Evolutionary conservation across 2,888 invertebrate genomes (phyloP).

Genomic region (Ichneumon xanthorius): DNA sequence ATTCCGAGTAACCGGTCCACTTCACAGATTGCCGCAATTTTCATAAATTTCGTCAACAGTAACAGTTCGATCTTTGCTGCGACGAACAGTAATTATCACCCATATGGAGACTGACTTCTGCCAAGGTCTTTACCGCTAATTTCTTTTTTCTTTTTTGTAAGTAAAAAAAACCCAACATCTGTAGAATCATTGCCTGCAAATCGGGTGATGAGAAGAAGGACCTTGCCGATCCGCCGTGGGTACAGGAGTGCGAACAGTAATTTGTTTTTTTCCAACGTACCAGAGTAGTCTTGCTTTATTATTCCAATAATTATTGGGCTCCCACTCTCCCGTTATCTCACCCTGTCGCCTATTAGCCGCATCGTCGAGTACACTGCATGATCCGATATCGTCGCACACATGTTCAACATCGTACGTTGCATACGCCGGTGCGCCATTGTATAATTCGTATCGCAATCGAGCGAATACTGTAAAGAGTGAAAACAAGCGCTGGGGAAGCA

Average conservation of each 20-base stretch:
- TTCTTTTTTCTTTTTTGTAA: too few relatives aligned
- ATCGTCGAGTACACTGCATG: background rate
- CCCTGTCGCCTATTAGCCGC: constrained; percentile 30
- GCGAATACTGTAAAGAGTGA: constrained; percentile 25
- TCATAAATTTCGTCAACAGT: too few relatives aligned
- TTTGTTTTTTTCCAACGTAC: constrained; percentile 38
- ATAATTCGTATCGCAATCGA: constrained; percentile 48
- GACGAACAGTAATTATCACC: too few relatives aligned
- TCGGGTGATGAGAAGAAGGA: constrained; percentile 27
- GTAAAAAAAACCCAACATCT: background rate
- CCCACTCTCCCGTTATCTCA: constrained; percentile 16
- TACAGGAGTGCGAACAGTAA: constrained; percentile 40
- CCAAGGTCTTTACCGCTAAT: too few relatives aligned
- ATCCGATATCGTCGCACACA: background rate
- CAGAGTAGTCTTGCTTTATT: constrained; percentile 48
- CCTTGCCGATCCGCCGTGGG: constrained; percentile 36
- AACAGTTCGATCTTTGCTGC: too few relatives aligned
- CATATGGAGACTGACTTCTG: too few relatives aligned
- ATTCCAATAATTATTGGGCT: constrained; percentile 49
- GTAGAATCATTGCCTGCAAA: background rate
- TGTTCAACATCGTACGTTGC: constrained; percentile 1
- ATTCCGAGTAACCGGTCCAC: too few relatives aligned
- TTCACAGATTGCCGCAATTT: too few relatives aligned
- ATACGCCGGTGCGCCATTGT: constrained; percentile 15
- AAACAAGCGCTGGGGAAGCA: constrained; percentile 45